Conservation (phyloP, 2,797 vertebrate species). For the Diglossa cyanea region DNA sequence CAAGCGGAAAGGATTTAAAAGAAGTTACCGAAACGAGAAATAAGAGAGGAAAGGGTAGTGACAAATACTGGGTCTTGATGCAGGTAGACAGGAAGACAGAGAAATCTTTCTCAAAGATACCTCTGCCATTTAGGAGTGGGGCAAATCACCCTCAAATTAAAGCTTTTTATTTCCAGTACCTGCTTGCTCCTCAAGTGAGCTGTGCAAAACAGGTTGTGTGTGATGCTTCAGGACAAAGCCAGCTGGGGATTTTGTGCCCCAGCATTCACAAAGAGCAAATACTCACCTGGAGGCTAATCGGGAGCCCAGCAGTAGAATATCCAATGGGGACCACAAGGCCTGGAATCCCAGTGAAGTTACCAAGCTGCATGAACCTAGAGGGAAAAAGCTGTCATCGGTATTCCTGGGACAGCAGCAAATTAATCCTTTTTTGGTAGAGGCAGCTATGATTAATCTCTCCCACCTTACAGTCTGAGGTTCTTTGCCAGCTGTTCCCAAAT, state of each 20-base stretch:
- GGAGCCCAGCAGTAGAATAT: conserved; percentile 59
- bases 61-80: background rate
- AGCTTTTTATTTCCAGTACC: background rate
- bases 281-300: conserved; percentile 58
- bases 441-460: background rate
- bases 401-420: background rate
- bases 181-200: background rate
- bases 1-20: background rate
- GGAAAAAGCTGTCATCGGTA: background rate
- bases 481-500: background rate
- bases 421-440: background rate
- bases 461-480: background rate
- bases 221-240: background rate
- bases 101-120: background rate
- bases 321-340: conserved; percentile 66
- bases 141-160: background rate
- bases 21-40: background rate
- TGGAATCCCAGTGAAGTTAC: conserved; percentile 70
- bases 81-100: background rate
- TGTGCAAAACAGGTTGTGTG: background rate
- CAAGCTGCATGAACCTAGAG: conserved; percentile 67
- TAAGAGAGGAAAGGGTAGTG: background rate
- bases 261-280: background rate
- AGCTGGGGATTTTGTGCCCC: background rate
- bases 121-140: background rate